Conservation (phyloP, 2,113 vertebrate species). For the Esox niger region DNA sequence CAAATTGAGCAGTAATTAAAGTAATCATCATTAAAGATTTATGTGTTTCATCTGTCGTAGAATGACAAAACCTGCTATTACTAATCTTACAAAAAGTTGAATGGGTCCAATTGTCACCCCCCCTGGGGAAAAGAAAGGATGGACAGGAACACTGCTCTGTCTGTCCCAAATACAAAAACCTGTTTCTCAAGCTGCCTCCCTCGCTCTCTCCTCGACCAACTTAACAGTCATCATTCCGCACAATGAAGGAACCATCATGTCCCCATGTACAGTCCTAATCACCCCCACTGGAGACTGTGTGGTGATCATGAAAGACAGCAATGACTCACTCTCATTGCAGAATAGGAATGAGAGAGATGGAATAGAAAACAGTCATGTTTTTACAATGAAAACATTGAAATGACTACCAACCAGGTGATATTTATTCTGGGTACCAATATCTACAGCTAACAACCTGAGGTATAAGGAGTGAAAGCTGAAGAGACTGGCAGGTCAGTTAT, state of each 20-base stretch:
- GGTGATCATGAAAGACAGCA: too few species aligned
- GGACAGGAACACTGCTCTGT: not conserved
- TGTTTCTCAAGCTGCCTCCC: not conserved
- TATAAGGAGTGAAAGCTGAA: too few species aligned
- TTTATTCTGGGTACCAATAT: too few species aligned
- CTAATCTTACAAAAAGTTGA: not conserved
- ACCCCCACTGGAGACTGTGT: too few species aligned
- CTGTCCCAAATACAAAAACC: not conserved
- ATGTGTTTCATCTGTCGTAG: constrained; percentile 44
- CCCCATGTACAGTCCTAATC: constrained; percentile 3
- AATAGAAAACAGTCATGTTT: constrained; percentile 4
- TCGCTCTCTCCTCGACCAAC: constrained; percentile 15
- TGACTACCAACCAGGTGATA: not conserved
- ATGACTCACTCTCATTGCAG: too few species aligned
- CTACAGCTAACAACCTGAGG: too few species aligned
- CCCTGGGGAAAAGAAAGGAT: not conserved
- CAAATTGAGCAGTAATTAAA: constrained; percentile 65
- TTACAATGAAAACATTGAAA: constrained; percentile 18
- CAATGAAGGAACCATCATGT: constrained; percentile 16
- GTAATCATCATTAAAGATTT: constrained; percentile 62
- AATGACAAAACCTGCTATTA: constrained; percentile 50
- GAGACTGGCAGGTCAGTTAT: too few species aligned
- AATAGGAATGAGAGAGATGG: not conserved
- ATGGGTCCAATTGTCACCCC: not conserved
- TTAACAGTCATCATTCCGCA: too few species aligned